These are phyloP conservation scores for Pogoniulus pusillus DNA, from an alignment of 2,797 vertebrate species.

Conservation along the genomic window DNA sequence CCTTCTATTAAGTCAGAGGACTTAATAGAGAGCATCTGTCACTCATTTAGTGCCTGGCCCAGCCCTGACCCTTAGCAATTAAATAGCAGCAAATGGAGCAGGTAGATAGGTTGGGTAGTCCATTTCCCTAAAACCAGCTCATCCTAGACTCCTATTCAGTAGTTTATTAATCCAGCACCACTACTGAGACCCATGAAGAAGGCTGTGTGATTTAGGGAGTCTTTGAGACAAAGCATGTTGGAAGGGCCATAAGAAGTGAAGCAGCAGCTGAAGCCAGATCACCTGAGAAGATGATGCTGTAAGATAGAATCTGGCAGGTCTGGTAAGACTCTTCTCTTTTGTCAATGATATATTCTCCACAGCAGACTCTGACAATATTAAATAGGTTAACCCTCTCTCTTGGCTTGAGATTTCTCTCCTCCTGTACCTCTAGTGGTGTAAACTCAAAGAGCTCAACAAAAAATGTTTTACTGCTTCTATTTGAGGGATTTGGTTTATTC, in stretches of 20 bases:
- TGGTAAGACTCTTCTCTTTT: background rate
- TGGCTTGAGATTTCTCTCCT: background rate
- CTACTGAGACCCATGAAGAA: background rate
- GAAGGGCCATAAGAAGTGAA: background rate
- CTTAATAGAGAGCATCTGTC: too few relatives aligned
- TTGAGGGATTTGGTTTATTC: too few relatives aligned
- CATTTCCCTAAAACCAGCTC: background rate
- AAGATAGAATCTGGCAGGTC: rapidly evolving
- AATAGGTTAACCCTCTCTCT: background rate
- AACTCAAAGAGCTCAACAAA: background rate
- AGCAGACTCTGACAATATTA: background rate
- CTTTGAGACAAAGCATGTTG: background rate
- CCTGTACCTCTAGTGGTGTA: background rate
- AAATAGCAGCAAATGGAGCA: background rate
- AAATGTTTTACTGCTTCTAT: background rate
- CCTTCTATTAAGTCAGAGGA: too few relatives aligned
- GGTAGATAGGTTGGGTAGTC: background rate
- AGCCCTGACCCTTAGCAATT: too few relatives aligned
- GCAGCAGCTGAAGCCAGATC: background rate
- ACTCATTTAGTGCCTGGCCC: too few relatives aligned
- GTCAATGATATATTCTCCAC: rapidly evolving
- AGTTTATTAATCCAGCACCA: background rate
- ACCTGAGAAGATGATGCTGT: background rate
- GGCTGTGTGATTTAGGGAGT: background rate
- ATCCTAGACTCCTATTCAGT: background rate